Base-by-base conservation (phyloP, 2,797 vertebrate species). In the Alosa sapidissima region DNA sequence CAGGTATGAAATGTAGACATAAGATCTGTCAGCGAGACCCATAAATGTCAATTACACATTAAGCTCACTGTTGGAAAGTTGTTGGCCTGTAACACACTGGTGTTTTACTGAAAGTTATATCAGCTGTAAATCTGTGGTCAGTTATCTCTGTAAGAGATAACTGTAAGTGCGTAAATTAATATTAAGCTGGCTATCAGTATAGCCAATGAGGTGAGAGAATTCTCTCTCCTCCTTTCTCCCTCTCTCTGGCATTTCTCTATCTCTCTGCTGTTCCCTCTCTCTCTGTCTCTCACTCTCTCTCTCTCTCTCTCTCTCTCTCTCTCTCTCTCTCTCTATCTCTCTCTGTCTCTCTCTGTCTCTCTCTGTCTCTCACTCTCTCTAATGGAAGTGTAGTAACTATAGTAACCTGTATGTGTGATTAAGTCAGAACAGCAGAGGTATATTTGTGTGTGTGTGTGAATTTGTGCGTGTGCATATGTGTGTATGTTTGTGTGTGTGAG, bases 351-450 rank as follows among this genome's bases (percentile, higher is more conserved):
- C n/a, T n/a, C n/a, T n/a, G n/a, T n/a, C n/a, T n/a, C n/a, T n/a
- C n/a, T n/a, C n/a, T 62, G 21, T n/a, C n/a, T 62, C 6, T 24
- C 58, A 24, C 58, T 62, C 21, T 62, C 58, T 5, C 58, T 62
- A 62, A 62, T 62, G 58, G 19, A 62, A n/a, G 3, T 21, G 41
- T 1, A 41, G 41, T 41, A 41, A 41, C 41, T 41, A 41, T 41
- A 41, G 41, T 41, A 41, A 62, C 58, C 58, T 72, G 65, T 45
- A 41, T 45, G 33, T 45, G 6, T 75, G 36, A 75, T 36, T 19
- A 45, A 19, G 36, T 75, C 36, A 75, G 68, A 45, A 84, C 51
- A 86, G 86, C 85, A 89, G 33, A 85, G 24, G 41, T 47, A 16
- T 47, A 14, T 78, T 5, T 36, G 10, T 36, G 33, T 41, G 68